A percentile compares a stretch with the other conserved stretches of the same genome.
These are phyloP conservation scores for Araneus ventricosus DNA, from an alignment of 1,140 invertebrate genomes.

Conservation along the genomic window DNA sequence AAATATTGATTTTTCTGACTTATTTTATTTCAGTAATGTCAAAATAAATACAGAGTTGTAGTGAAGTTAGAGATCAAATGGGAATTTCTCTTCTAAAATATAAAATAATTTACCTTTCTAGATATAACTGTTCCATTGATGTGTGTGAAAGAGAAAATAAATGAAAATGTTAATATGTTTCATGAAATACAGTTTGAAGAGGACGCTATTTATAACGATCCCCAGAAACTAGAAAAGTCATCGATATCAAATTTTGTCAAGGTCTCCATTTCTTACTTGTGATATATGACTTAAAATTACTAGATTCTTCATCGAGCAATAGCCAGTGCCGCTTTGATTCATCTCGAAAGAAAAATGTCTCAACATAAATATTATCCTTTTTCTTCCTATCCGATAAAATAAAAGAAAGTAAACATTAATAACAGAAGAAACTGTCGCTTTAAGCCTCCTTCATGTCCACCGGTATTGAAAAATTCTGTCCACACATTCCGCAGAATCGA, in stretches of 20 bases:
- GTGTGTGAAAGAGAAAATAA: no score
- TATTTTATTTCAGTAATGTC: no score
- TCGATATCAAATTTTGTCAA: background rate
- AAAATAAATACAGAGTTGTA: no score
- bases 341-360: background rate
- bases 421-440: slow-evolving; percentile 32
- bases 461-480: slow-evolving; percentile 52
- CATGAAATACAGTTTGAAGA: no score
- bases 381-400: background rate
- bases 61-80: no score
- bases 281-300: slow-evolving; percentile 4
- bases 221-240: background rate
- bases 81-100: no score
- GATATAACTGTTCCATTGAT: no score
- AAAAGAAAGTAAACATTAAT: slow-evolving; percentile 43
- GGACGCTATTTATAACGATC: background rate
- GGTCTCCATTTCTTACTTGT: background rate
- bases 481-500: slow-evolving; percentile 58
- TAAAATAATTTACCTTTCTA: no score
- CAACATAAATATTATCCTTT: slow-evolving; percentile 27
- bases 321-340: slow-evolving; percentile 1
- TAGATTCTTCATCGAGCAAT: background rate
- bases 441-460: slow-evolving; percentile 26
- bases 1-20: no score
- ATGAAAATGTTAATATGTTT: no score